phyloP scores from a whole-genome alignment of 1,140 invertebrate species.

The Brachionus paranguensis region DNA sequence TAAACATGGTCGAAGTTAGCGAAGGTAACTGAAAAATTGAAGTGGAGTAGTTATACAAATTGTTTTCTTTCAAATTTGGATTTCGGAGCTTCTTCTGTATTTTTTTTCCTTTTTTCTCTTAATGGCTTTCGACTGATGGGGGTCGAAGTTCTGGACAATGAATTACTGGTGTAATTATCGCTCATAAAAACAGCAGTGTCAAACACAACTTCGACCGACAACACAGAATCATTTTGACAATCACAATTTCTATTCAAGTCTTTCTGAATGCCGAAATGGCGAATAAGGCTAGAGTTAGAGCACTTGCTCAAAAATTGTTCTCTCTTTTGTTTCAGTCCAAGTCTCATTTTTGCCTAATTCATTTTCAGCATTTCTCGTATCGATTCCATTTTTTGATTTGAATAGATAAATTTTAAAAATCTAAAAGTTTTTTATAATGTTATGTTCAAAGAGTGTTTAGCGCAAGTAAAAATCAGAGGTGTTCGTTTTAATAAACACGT shows the following conservation, averaged over 20 bases:
- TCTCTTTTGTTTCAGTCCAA: not conserved
- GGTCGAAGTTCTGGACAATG: not conserved
- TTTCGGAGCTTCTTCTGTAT: not conserved
- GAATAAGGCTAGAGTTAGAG: not conserved
- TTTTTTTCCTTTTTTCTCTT: not conserved
- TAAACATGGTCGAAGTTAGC: not conserved
- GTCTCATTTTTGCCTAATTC: conserved; percentile 9
- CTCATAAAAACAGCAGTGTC: not conserved
- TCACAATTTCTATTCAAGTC: not conserved
- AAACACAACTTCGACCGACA: not conserved
- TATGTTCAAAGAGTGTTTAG: not conserved
- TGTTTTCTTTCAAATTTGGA: not conserved
- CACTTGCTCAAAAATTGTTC: not conserved
- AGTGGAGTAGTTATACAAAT: not conserved
- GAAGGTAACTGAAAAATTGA: not conserved
- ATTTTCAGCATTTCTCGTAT: not conserved
- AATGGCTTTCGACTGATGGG: not conserved
- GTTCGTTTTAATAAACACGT: not conserved
- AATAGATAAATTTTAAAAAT: not conserved
- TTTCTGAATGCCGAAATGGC: not conserved
- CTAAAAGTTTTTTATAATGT: not conserved
- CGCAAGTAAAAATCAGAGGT: not conserved
- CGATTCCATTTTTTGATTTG: not conserved
- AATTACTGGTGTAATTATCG: not conserved
- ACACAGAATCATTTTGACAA: not conserved